Percentiles rank a stretch among this genome's conserved stretches.
phyloP scores from a whole-genome alignment of 2,888 invertebrate species.

The Xanthorhoe designata region DNA sequence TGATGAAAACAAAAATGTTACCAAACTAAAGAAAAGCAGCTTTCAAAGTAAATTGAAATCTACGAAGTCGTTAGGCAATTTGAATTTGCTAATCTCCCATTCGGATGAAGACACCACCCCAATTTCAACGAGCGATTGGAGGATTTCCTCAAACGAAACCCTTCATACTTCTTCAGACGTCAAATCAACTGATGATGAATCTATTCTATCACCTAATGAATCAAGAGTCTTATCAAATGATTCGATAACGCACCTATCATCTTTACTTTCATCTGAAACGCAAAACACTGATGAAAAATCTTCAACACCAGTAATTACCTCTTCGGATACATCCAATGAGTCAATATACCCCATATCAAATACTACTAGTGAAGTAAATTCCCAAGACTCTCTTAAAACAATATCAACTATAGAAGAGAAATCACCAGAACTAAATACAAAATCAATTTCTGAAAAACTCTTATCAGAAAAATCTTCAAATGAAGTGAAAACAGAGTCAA shows the following conservation, averaged over 20 bases:
- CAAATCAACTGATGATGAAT: conserved; percentile 8
- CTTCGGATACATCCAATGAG: conserved; percentile 17
- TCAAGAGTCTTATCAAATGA: conserved; percentile 14
- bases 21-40: conserved; percentile 9
- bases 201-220: conserved; percentile 6
- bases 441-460: background rate
- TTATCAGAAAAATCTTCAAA: background rate
- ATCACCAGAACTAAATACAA: background rate
- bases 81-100: conserved; percentile 30
- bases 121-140: conserved; percentile 19
- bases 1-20: background rate
- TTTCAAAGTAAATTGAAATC: conserved; percentile 36
- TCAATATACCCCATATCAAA: background rate
- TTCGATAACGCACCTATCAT: background rate
- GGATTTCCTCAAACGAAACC: conserved; percentile 23
- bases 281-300: conserved; percentile 9
- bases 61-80: conserved; percentile 40
- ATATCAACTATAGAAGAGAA: conserved; percentile 14
- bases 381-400: conserved; percentile 11
- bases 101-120: conserved; percentile 19
- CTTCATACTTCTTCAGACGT: conserved; percentile 13
- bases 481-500: conserved; percentile 13
- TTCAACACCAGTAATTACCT: conserved; percentile 1
- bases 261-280: background rate
- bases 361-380: conserved; percentile 3